A percentile compares a stretch with the other conserved stretches of the same genome.
Conservation (phyloP, 2,797 vertebrate genomes). For the Sarcoramphus papa region DNA sequence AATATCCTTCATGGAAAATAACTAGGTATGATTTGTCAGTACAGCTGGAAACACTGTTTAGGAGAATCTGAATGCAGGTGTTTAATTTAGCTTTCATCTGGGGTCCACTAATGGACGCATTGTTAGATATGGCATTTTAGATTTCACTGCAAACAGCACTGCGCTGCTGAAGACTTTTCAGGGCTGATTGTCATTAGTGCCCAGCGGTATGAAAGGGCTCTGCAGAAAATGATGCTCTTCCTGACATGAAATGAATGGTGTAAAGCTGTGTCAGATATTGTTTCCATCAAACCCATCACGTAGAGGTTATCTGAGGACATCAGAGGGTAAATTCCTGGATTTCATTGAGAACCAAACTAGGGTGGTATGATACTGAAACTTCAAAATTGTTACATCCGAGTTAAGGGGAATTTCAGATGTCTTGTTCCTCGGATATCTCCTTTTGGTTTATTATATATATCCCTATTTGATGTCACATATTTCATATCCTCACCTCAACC, state of each 20-base stretch:
- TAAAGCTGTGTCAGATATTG: background rate
- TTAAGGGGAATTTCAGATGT: background rate
- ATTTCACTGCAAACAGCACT: background rate
- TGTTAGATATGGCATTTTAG: slow-evolving; percentile 1
- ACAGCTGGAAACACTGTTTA: background rate
- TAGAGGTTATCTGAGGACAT: background rate
- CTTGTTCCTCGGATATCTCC: background rate
- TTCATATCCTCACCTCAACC: slow-evolving; percentile 8
- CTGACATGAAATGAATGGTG: background rate
- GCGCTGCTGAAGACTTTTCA: background rate
- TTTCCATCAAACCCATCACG: background rate
- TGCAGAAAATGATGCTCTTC: background rate
- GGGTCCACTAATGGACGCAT: background rate
- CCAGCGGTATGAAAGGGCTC: background rate
- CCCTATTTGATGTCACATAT: slow-evolving; percentile 49
- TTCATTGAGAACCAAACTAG: background rate
- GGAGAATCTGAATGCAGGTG: background rate
- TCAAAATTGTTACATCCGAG: background rate
- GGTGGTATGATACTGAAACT: background rate
- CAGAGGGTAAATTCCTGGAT: background rate
- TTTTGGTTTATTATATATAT: background rate
- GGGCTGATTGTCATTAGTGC: background rate
- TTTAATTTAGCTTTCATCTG: slow-evolving; percentile 35
- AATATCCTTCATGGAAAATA: background rate
- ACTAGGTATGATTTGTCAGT: background rate